Conservation (phyloP, 1,140 invertebrate genomes). For the Drosophila miranda region DNA sequence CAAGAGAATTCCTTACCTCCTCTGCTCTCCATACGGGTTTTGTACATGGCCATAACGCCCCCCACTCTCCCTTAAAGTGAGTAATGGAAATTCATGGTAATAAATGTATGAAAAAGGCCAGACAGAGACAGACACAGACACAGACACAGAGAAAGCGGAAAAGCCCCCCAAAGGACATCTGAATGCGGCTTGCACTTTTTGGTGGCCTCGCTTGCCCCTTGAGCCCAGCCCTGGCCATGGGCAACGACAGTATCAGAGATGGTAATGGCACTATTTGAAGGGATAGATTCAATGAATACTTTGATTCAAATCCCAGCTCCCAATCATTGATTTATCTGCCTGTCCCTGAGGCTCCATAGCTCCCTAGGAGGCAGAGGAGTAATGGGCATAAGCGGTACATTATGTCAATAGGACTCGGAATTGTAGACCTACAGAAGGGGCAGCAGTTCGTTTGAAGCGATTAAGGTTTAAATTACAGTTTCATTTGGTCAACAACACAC, state of each 20-base stretch:
- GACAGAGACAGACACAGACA: not conserved
- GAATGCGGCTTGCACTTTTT: slow-evolving; percentile 59
- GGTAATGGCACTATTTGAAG: slow-evolving; percentile 28
- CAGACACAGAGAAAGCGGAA: not conserved
- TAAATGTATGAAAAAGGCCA: slow-evolving; percentile 44
- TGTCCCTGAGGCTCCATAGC: slow-evolving; percentile 2
- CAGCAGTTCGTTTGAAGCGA: too few species aligned
- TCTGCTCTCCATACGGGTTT: not conserved
- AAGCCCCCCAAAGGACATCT: not conserved
- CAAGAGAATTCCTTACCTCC: slow-evolving; percentile 9
- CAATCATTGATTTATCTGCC: too few species aligned
- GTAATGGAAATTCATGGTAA: slow-evolving; percentile 75
- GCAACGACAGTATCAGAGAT: slow-evolving; percentile 44
- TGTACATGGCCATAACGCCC: slow-evolving; percentile 25
- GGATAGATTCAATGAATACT: slow-evolving; percentile 41
- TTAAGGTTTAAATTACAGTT: too few species aligned
- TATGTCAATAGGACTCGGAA: too few species aligned
- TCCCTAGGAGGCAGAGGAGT: not conserved
- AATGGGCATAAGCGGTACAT: too few species aligned
- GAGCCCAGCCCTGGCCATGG: not conserved
- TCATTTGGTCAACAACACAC: too few species aligned
- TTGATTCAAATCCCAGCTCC: not conserved
- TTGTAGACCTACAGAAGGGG: too few species aligned
- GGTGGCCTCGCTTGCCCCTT: slow-evolving; percentile 8
- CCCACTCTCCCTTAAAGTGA: slow-evolving; percentile 33